Evolutionary conservation across 2,797 vertebrate species (phyloP), one percentile per base, ranked within the genome.

Genomic region (Neosilurus mollespiculum): DNA sequence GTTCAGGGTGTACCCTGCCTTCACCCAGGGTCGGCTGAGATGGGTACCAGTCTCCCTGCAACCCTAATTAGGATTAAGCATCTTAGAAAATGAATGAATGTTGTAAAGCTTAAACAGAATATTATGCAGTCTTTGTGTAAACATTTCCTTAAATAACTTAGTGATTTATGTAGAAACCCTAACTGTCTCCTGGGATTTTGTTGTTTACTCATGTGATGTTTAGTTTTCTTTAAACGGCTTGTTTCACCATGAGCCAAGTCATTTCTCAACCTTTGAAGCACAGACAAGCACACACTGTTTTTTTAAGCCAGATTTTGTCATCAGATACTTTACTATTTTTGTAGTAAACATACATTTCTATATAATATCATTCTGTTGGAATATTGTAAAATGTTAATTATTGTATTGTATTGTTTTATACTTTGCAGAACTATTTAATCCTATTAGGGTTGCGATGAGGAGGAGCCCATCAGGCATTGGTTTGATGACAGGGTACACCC

Each of bases 181-280:
- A 59, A 61, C 30, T 61, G 34, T 61, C 75, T 77, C 30, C 58
- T 61, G 56, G 56, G 73, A 59, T 59, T 77, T 59, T 77, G 54
- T 59, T 77, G 54, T 77, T 61, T 77, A 61, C 56, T 37, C 20
- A 62, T 77, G 75, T 61, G 37, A 16, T 77, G 75, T 77, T 77
- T 62, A 77, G 56, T 61, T 77, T 77, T 62, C 30, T n/a, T 77
- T 14, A 61, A 77, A 77, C 37, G 30, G n/a, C 18, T 59, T 30
- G 5, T 76, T 76, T 76, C 24, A 76, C 75, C 34, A n/a, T 61
- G 56, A 22, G 75, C 58, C 75, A 76, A 76, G 56, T 76, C 20
- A 61, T 77, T 77, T 77, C 56, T 43, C 75, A 59, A 77, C 24
- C 34, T 43, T 37, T 43, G 6, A 77, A 30, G 73, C 16, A 56